Base-by-base conservation (phyloP, 2,888 invertebrate species). In the Dermolepida albohirtum region DNA sequence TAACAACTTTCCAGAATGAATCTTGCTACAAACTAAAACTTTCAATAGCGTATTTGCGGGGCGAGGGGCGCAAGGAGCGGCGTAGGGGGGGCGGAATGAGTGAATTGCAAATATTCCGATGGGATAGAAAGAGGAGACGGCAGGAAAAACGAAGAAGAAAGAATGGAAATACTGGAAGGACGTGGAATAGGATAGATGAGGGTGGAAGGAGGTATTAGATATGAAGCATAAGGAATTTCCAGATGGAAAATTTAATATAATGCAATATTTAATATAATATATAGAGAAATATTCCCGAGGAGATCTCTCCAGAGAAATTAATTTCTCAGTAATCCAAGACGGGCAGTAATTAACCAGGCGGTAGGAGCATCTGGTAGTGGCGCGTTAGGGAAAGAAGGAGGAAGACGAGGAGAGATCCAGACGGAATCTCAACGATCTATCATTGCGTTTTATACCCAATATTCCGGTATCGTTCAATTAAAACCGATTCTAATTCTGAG, bases 251-350 rank as follows among this genome's bases (percentile, higher is more conserved):
- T 82, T 81, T 81, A 81, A 81, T 81, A 82, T 81, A 80, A 82
- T 81, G 81, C 81, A 80, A 82, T 82, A 82, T 82, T 82, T 81
- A 83, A 82, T 82, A 81, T 80, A 82, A 80, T 80, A 81, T 81
- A 81, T 81, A 80, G 63, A 57, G 69, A 66, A 80, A 79, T 80
- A 75, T 74, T 63, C 50, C 43, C 50, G 40, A 50, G 47, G 62
- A 68, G 73, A 69, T 71, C 74, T 76, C 78, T 78, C 77, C 73
- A 71, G 79, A 80, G 82, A 82, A 82, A 83, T 83, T 83, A 83
- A 83, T 83, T 83, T 82, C 81, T 79, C 80, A 78, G 81, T 81
- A 82, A 82, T 81, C 82, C 82, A 80, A 81, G 81, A 81, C 81
- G 82, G 82, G 81, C 81, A 82, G 82, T 82, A 82, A 83, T 83